phyloP scores from a whole-genome alignment of 2,113 vertebrate species.

The Carassius carassius region DNA sequence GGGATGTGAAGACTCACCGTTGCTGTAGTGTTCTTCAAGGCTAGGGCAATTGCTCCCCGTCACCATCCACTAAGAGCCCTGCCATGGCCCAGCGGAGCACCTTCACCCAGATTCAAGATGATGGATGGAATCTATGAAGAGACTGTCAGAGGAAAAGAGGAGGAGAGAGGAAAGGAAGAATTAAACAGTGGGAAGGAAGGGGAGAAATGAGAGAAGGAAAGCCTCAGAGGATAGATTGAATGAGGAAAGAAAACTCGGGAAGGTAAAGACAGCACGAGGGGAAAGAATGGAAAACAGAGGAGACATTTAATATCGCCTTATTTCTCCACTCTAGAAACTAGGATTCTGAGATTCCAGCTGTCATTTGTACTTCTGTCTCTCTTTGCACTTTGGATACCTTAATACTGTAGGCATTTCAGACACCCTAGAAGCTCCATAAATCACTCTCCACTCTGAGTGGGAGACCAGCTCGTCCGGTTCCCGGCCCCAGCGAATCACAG shows the following conservation, averaged over 20 bases:
- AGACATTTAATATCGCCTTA: constrained; percentile 14
- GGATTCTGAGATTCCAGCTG: background rate
- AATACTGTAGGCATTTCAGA: constrained; percentile 6
- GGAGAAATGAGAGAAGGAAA: background rate
- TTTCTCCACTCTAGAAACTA: background rate
- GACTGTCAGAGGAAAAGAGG: background rate
- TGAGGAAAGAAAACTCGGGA: background rate
- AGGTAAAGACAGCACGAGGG: background rate
- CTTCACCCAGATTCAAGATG: constrained; percentile 54
- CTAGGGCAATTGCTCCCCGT: constrained; percentile 60
- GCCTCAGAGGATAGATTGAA: constrained; percentile 7
- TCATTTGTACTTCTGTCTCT: background rate
- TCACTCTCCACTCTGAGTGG: constrained; percentile 12
- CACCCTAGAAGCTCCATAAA: constrained; percentile 29
- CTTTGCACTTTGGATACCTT: background rate
- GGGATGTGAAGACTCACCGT: constrained; percentile 18
- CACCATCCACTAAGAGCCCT: constrained; percentile 68
- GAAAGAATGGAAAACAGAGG: constrained; percentile 13
- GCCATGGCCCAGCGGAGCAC: constrained; percentile 61
- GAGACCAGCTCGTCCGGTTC: background rate
- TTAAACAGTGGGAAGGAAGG: background rate
- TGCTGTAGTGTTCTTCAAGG: constrained; percentile 62
- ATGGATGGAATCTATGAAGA: constrained; percentile 54
- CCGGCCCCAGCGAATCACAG: background rate
- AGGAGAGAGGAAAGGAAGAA: constrained; percentile 1